phyloP scores from a whole-genome alignment of 2,888 invertebrate genomes.

The Ypsolopha sequella region DNA sequence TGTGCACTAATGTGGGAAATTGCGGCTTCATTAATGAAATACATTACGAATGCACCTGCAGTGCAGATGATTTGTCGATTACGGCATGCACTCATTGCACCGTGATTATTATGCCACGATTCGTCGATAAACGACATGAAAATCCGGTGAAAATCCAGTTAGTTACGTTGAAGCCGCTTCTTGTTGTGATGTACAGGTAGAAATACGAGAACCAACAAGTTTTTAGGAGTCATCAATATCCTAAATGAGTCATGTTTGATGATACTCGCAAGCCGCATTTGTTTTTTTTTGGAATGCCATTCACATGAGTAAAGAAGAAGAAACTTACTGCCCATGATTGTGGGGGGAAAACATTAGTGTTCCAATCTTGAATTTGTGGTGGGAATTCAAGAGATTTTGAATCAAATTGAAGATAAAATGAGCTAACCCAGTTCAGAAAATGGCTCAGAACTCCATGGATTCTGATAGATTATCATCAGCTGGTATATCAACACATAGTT shows the following conservation, averaged over 20 bases:
- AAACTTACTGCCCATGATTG: neutral
- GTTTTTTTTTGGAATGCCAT: slow-evolving; percentile 58
- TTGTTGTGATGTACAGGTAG: slow-evolving; percentile 23
- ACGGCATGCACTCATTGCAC: slow-evolving; percentile 29
- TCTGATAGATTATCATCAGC: slow-evolving; percentile 63
- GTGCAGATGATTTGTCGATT: slow-evolving; percentile 10
- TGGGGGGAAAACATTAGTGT: neutral
- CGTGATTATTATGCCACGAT: slow-evolving; percentile 30
- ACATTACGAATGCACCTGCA: slow-evolving; percentile 54
- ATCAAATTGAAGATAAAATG: neutral
- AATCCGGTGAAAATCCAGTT: slow-evolving; percentile 40
- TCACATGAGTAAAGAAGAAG: slow-evolving; percentile 41
- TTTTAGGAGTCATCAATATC: slow-evolving; percentile 33
- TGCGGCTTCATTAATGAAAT: slow-evolving; percentile 18
- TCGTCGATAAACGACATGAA: slow-evolving; percentile 27
- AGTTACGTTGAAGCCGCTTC: slow-evolving; percentile 16
- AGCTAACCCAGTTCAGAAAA: slow-evolving; percentile 12
- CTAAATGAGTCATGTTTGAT: slow-evolving; percentile 57
- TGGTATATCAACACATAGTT: slow-evolving; percentile 61
- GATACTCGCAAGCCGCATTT: slow-evolving; percentile 44
- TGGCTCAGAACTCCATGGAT: slow-evolving; percentile 61
- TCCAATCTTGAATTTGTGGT: neutral
- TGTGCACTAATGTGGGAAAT: slow-evolving; percentile 40
- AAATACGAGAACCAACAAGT: slow-evolving; percentile 29
- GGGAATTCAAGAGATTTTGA: neutral